Percentiles rank a stretch among this genome's conserved stretches.
Conservation (phyloP, 2,888 invertebrate species). For the Polylopha cassiicola region DNA sequence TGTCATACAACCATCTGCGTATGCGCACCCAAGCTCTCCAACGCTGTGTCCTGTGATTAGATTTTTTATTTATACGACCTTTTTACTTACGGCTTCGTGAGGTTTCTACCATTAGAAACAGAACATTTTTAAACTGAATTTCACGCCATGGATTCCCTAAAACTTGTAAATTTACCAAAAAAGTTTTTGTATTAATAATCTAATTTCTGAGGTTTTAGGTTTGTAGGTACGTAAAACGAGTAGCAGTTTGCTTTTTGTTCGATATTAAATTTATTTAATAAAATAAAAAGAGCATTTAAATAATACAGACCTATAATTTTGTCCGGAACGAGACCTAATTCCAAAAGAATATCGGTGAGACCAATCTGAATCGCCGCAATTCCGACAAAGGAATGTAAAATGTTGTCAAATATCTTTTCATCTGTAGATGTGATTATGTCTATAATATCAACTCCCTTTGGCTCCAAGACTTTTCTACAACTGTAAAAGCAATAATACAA, state of each 20-base stretch:
- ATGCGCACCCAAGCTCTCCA: conserved; percentile 96
- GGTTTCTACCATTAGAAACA: neutral
- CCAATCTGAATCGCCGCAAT: conserved; percentile 85
- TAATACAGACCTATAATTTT: conserved; percentile 83
- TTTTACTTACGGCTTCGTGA: too few relatives aligned
- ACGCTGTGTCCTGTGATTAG: conserved; percentile 89
- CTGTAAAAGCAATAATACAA: conserved; percentile 32
- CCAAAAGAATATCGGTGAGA: conserved; percentile 59
- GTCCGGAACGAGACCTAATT: conserved; percentile 80
- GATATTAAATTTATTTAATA: too few relatives aligned
- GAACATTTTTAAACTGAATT: too few relatives aligned
- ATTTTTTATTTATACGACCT: neutral
- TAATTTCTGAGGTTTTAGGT: too few relatives aligned
- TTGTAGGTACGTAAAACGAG: too few relatives aligned
- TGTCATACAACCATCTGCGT: conserved; percentile 93
- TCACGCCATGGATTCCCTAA: too few relatives aligned
- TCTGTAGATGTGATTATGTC: conserved; percentile 81
- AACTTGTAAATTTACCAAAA: too few relatives aligned
- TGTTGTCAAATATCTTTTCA: conserved; percentile 72
- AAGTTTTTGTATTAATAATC: too few relatives aligned
- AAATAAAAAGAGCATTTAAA: neutral
- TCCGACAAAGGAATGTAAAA: conserved; percentile 84
- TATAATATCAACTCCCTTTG: conserved; percentile 81
- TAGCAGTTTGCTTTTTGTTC: too few relatives aligned
- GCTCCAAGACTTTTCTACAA: conserved; percentile 75